Conservation (phyloP, 1,140 invertebrate genomes). For the Hydropsyche tenuis region DNA sequence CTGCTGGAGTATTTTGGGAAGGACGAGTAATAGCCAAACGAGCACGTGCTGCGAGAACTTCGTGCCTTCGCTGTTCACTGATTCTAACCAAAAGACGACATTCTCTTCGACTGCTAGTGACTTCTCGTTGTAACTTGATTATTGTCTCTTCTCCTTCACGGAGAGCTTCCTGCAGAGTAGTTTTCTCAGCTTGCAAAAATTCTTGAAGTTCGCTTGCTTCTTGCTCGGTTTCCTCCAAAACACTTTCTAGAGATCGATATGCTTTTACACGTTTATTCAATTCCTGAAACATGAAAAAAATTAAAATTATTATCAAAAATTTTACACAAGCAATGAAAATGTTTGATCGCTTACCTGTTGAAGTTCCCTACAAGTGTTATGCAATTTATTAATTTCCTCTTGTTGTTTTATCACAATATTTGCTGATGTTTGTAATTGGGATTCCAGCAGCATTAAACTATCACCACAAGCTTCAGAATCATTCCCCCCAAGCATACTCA, state of each 20-base stretch:
- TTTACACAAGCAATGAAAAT: conserved; percentile 1
- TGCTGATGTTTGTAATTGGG: conserved; percentile 75
- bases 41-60: conserved; percentile 65
- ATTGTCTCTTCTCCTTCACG: conserved; percentile 77
- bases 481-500: conserved; percentile 70
- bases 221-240: conserved; percentile 73
- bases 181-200: conserved; percentile 79
- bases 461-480: conserved; percentile 67
- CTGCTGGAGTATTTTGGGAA: conserved; percentile 69
- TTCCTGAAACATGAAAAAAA: conserved; percentile 61
- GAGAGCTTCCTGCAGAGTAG: conserved; percentile 73
- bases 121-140: conserved; percentile 60
- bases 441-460: conserved; percentile 76
- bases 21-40: conserved; percentile 71
- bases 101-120: conserved; percentile 72
- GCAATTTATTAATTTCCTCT: conserved; percentile 74
- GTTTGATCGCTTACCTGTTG: conserved; percentile 63
- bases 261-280: conserved; percentile 67
- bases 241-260: conserved; percentile 65
- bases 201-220: conserved; percentile 78
- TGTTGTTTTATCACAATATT: conserved; percentile 76
- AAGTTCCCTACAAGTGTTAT: conserved; percentile 70
- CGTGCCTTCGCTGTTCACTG: conserved; percentile 76
- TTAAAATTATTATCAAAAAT: conserved; percentile 20
- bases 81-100: conserved; percentile 78